Evolutionary conservation across 2,797 vertebrate species (phyloP).

Genomic region (Myoxocephalus aenaeus): DNA sequence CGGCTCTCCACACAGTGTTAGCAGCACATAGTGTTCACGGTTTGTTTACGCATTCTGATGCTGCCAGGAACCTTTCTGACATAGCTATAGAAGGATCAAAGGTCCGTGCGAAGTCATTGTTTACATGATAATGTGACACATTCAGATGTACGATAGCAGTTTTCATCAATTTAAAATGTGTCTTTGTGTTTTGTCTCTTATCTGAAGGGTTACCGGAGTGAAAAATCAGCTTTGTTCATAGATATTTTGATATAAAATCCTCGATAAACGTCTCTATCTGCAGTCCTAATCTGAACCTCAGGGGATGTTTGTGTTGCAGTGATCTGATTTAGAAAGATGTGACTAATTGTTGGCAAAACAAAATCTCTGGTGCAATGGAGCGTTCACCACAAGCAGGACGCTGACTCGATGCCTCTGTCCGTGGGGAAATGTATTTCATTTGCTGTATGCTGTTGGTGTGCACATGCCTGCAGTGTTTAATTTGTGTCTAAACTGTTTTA

Average conservation of each 20-base stretch:
- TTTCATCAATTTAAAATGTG: background rate
- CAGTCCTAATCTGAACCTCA: slow-evolving; percentile 23
- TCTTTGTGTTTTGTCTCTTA: slow-evolving; percentile 4
- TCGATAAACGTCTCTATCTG: slow-evolving; percentile 21
- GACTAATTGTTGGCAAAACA: slow-evolving; percentile 67
- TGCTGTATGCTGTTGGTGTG: background rate
- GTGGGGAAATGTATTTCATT: slow-evolving; percentile 11
- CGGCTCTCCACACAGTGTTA: too few species aligned
- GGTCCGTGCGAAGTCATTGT: slow-evolving; percentile 4
- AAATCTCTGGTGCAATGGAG: slow-evolving; percentile 50
- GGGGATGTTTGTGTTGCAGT: slow-evolving; percentile 37
- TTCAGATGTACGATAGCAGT: background rate
- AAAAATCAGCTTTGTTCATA: background rate
- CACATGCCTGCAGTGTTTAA: slow-evolving; percentile 14
- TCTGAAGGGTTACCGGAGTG: slow-evolving; percentile 1
- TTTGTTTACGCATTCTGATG: too few species aligned
- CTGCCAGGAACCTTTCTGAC: background rate
- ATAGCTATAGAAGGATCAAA: background rate
- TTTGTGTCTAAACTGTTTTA: background rate
- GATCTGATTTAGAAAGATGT: slow-evolving; percentile 55
- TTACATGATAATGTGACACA: background rate
- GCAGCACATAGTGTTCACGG: too few species aligned
- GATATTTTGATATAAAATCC: slow-evolving; percentile 10
- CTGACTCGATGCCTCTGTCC: slow-evolving; percentile 20
- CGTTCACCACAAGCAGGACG: slow-evolving; percentile 24